phyloP scores from a whole-genome alignment of 2,797 vertebrate genomes.

The Falco concolor region DNA sequence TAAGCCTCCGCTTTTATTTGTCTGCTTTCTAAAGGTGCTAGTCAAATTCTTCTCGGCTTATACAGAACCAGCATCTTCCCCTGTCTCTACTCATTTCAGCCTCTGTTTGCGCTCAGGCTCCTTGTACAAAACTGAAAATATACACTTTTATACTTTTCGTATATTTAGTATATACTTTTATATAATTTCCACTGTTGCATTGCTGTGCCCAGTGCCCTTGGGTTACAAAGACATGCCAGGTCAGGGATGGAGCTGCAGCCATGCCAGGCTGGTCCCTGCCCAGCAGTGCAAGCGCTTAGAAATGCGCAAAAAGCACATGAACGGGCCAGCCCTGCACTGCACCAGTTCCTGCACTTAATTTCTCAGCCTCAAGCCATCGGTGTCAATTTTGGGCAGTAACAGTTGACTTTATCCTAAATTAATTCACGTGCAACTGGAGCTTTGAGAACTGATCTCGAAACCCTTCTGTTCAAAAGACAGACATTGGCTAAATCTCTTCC shows the following conservation, averaged over 20 bases:
- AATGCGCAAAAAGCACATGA: neutral
- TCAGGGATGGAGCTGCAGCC: neutral
- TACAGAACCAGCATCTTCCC: neutral
- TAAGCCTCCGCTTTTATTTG: neutral
- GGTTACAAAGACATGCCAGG: neutral
- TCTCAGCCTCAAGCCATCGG: neutral
- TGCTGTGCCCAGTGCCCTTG: neutral
- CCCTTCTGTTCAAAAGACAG: neutral
- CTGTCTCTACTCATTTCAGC: neutral
- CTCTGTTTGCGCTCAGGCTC: neutral
- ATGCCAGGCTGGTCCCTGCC: neutral
- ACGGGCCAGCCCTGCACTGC: neutral
- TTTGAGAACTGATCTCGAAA: neutral
- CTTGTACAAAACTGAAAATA: neutral
- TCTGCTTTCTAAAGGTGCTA: neutral
- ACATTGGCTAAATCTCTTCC: neutral
- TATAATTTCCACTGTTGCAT: neutral
- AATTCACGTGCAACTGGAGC: neutral
- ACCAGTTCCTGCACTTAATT: neutral
- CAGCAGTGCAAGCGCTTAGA: neutral
- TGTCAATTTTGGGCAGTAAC: neutral
- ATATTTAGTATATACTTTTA: no score
- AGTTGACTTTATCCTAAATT: neutral
- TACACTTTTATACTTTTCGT: no score
- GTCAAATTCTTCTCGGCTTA: neutral